These are phyloP conservation scores for Lipophrys pholis DNA, from an alignment of 2,113 vertebrate genomes.

Conservation along the genomic window DNA sequence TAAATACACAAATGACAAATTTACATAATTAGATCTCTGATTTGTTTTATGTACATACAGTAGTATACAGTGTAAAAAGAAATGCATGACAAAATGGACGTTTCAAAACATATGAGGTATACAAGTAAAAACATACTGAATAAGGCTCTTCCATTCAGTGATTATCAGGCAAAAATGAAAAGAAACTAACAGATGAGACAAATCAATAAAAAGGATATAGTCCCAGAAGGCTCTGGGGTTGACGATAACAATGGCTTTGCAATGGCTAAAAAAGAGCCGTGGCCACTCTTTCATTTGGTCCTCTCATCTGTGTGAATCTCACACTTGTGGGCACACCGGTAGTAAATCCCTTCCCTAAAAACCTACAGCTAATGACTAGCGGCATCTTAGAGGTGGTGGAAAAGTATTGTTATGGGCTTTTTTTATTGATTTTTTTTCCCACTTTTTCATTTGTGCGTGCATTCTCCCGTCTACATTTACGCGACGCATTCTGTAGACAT, in stretches of 20 bases:
- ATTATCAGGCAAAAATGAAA: conserved; percentile 81
- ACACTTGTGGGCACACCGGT: conserved; percentile 80
- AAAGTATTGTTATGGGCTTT: conserved; percentile 66
- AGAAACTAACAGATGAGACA: conserved; percentile 69
- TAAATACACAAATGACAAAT: conserved; percentile 80
- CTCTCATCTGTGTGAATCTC: conserved; percentile 74
- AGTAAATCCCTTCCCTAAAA: conserved; percentile 66
- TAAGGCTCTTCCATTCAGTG: conserved; percentile 93
- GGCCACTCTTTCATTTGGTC: conserved; percentile 79
- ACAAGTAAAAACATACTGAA: conserved; percentile 91
- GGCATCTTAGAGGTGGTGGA: conserved; percentile 81
- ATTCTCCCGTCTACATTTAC: conserved; percentile 80
- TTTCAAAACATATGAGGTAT: conserved; percentile 91
- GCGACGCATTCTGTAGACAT: conserved; percentile 81
- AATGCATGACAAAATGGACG: conserved; percentile 75
- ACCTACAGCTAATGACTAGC: conserved; percentile 83
- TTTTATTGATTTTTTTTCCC: conserved; percentile 64
- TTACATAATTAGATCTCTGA: conserved; percentile 80
- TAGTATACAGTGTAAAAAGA: conserved; percentile 85
- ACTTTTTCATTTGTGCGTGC: conserved; percentile 74
- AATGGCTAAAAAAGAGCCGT: conserved; percentile 79
- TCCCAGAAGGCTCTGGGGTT: conserved; percentile 81
- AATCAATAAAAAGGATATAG: conserved; percentile 71
- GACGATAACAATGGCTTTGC: conserved; percentile 86
- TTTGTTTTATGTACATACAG: conserved; percentile 82